Base-by-base conservation (phyloP, 92 coral and sea anemone species). In the Palythoa grandiflora region DNA sequence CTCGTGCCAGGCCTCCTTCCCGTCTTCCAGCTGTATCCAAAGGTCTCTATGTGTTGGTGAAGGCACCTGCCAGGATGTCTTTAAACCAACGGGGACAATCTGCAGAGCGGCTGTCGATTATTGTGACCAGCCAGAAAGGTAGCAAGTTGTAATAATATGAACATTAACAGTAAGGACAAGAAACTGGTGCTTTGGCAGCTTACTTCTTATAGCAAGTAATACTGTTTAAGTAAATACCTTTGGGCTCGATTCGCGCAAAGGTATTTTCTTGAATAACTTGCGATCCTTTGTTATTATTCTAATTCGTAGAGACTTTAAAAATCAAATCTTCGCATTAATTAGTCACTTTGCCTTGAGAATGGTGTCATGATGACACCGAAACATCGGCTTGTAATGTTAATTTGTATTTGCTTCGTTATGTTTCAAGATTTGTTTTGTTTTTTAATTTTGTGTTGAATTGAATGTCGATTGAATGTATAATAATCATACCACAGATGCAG, bases 71-170 rank as follows among this genome's bases (percentile, higher is more conserved):
- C 87, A 88, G 6, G 71, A 83, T 37, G 91, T 91, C 37, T 90
- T 88, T 79, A 91, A 91, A 52, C 40, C 92, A 13, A 68, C 50
- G 35, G 93, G 94, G 9, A 93, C 96, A 3, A 89, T 93, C 70
- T 94, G 98, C 63, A 88, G 94, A 19, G 85, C 92, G 7, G 94
- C 98, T 54, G 87, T 68, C n/a, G 96, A 93, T 84, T 65, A 63
- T 63, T 94, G 98, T 51, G 98, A 94, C 66, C 81, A 68, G n/a
- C 96, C 98, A 0, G 98, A 94, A 84, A 91, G 90, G 95, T 94
- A 85, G 2, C 3, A 6, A 3, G 14, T 11, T 11, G 2, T 11
- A 55, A 9, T 55, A 11, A 3, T 55, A 55, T n/a, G 1, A 5
- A 44, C 50, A 44, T 5, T 4, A 5, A 44, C 7, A 44, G 50